Evolutionary conservation across 2,113 vertebrate genomes (phyloP).

Genomic region (Takifugu bimaculatus): DNA sequence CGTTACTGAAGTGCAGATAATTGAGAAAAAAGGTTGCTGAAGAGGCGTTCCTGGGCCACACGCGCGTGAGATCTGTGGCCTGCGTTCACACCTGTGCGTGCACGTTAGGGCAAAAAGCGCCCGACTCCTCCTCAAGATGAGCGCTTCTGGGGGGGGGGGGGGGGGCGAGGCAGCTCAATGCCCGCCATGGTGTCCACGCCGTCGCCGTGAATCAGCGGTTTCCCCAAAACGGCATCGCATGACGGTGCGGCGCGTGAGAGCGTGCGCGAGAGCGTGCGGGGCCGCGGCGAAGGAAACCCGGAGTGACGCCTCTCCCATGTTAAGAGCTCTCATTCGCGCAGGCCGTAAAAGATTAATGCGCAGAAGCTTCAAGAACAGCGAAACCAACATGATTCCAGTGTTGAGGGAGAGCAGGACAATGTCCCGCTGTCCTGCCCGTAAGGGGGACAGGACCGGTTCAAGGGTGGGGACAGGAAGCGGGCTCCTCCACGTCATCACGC

Average conservation of each 20-base stretch:
- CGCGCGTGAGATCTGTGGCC: constrained; percentile 35
- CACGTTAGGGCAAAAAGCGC: constrained; percentile 4
- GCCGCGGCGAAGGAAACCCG: constrained; percentile 11
- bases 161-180: too few relatives aligned
- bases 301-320: constrained; percentile 32
- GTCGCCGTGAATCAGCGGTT: constrained; percentile 47
- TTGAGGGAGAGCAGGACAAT: too few relatives aligned
- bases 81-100: constrained; percentile 21
- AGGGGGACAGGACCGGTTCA: too few relatives aligned
- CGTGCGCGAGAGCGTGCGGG: constrained; percentile 20
- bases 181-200: constrained; percentile 16
- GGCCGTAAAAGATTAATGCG: constrained; percentile 45
- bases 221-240: constrained; percentile 36
- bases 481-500: too few relatives aligned
- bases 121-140: too few relatives aligned
- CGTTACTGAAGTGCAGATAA: constrained; percentile 51
- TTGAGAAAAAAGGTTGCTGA: constrained; percentile 49
- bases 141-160: too few relatives aligned
- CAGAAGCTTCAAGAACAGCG: not conserved
- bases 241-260: constrained; percentile 16
- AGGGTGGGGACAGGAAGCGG: too few relatives aligned
- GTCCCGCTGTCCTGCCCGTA: too few relatives aligned
- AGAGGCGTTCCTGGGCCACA: constrained; percentile 36
- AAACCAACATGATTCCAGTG: not conserved
- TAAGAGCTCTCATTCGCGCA: constrained; percentile 11